Evolutionary conservation across 1,140 invertebrate species (phyloP), one percentile per base, ranked within the genome.

Genomic region (Pseudomyrmex pallidus): DNA sequence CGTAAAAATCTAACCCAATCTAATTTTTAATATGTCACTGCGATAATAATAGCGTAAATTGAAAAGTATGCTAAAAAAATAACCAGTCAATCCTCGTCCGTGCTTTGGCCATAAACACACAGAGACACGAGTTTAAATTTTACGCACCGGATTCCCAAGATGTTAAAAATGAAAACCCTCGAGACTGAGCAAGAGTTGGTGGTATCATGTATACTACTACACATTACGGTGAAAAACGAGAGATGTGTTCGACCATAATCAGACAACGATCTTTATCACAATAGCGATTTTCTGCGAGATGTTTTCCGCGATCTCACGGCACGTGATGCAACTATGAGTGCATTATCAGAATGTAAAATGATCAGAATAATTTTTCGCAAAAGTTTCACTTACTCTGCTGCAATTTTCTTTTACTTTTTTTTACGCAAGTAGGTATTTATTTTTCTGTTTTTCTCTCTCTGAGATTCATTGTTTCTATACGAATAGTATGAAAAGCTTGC

Each of bases 241-340:
- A 20, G 66, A 72, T 72, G 66, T 80, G 54, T 66, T 61, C 64
- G 64, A 70, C 52, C 44, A 44, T 59, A 46, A 66, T 22, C 46
- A 59, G 44, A n/a, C 54, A 80, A 72, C 76, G 64, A 72, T 80
- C 76, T 80, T 80, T 80, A 80, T 80, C 72, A 80, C 76, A 72
- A 80, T 72, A 54, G 66, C 76, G 70, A 80, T 70, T 66, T 70
- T 44, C 64, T 17, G 13, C 64, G 20, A 78, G 76, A 70, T 80
- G 68, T 78, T 25, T 48, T 72, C 44, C 54, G 59, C 76, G 76
- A 80, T 80, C 76, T 80, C 76, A 80, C 76, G 35, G 76, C 76
- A 72, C 66, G 20, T 80, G 46, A 61, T 35, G 66, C 66, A 72
- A 80, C 12, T 48, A 20, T 78, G 54, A 15, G 52, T 17, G 64